These are phyloP conservation scores for Semnopithecus entellus DNA, from an alignment of 2,113 vertebrate genomes.

Conservation along the genomic window DNA sequence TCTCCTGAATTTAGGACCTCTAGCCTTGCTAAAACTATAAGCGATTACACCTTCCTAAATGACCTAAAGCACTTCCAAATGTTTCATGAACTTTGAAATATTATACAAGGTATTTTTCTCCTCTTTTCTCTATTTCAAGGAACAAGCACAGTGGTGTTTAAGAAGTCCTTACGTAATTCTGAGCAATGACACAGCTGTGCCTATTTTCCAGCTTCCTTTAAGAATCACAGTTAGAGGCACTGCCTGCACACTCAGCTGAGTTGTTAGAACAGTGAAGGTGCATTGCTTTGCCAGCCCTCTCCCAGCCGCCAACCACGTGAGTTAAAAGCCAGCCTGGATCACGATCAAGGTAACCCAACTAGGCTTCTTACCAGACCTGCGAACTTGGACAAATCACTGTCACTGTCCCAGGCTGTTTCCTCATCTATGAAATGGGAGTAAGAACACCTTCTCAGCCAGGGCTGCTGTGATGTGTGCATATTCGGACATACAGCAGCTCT, in stretches of 20 bases:
- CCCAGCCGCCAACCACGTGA: too few species aligned
- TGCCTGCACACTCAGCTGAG: not conserved
- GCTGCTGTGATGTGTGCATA: not conserved
- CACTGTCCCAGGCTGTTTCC: not conserved
- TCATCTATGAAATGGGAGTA: not conserved
- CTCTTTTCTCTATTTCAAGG: not conserved
- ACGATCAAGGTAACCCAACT: accelerated
- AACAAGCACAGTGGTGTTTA: not conserved
- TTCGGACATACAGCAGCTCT: not conserved
- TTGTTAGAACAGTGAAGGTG: not conserved
- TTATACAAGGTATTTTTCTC: not conserved
- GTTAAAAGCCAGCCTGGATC: not conserved
- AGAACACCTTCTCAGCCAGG: not conserved
- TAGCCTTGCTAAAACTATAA: not conserved
- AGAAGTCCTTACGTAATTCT: not conserved
- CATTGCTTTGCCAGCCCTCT: not conserved
- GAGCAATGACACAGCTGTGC: not conserved
- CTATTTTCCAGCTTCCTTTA: not conserved
- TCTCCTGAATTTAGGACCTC: not conserved
- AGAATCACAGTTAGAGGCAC: not conserved
- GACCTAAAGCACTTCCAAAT: not conserved
- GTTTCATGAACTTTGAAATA: not conserved
- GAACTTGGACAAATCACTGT: not conserved
- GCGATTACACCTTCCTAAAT: not conserved
- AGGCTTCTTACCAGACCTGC: not conserved